A percentile compares a stretch with the other conserved stretches of the same genome.
Evolutionary conservation across 2,113 vertebrate species (phyloP).

Genomic region (Panurus biarmicus): DNA sequence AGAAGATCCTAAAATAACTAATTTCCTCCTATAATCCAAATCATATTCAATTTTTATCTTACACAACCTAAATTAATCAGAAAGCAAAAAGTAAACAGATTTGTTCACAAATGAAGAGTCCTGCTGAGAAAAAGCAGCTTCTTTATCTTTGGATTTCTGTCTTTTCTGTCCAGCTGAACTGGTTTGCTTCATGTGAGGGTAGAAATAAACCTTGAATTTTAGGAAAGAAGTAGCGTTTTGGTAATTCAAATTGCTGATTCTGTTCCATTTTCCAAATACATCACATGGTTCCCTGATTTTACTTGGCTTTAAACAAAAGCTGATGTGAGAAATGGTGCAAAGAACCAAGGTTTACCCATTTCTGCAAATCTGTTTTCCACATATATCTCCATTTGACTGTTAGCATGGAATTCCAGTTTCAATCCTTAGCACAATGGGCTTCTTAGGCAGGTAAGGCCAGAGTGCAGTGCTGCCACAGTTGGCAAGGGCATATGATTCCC

Average conservation of each 20-base stretch:
- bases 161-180: neutral
- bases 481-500: neutral
- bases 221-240: neutral
- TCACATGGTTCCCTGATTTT: neutral
- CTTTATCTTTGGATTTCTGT: neutral
- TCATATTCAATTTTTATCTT: neutral
- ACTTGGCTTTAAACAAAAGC: neutral
- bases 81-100: neutral
- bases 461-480: neutral
- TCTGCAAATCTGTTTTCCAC: neutral
- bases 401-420: neutral
- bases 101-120: neutral
- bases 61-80: neutral
- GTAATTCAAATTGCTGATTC: neutral
- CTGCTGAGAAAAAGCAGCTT: neutral
- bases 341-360: neutral
- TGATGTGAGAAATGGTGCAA: neutral
- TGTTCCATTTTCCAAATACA: neutral
- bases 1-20: neutral
- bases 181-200: neutral
- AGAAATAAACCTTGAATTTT: neutral
- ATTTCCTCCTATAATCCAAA: neutral
- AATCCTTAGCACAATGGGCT: neutral
- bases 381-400: neutral
- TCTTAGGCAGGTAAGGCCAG: neutral